A percentile compares a stretch with the other conserved stretches of the same genome.
These are phyloP conservation scores for Thamnophis elegans DNA, from an alignment of 2,797 vertebrate genomes.

Conservation along the genomic window DNA sequence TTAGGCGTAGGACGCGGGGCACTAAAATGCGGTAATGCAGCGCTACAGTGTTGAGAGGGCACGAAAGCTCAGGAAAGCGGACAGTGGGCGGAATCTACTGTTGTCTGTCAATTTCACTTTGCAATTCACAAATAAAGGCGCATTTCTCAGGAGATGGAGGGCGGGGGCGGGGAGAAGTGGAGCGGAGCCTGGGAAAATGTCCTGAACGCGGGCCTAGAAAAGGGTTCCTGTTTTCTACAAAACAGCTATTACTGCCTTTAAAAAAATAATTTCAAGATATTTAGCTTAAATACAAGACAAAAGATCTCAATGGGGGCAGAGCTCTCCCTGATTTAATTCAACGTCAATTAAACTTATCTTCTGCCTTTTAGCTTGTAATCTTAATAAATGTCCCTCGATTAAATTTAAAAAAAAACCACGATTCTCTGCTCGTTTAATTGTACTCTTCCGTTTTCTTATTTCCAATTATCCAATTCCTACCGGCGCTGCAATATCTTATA, in stretches of 20 bases:
- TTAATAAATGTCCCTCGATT: conserved; percentile 82
- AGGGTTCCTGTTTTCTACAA: background rate
- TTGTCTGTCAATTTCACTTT: conserved; percentile 59
- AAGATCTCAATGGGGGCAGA: background rate
- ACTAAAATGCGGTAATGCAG: conserved; percentile 41
- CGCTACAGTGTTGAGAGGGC: background rate
- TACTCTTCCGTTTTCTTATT: conserved; percentile 81
- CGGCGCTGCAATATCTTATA: conserved; percentile 83
- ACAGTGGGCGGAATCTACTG: background rate
- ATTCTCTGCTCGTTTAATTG: conserved; percentile 84
- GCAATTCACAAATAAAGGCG: conserved; percentile 46
- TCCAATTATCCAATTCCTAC: conserved; percentile 76
- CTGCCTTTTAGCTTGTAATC: conserved; percentile 79
- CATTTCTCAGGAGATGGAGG: background rate
- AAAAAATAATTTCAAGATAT: background rate
- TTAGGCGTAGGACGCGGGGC: conserved; percentile 76
- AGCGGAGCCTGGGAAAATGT: no score
- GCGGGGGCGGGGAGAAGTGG: background rate
- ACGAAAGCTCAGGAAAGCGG: background rate
- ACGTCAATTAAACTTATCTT: conserved; percentile 75
- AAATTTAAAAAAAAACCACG: conserved; percentile 78
- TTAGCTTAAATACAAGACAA: background rate
- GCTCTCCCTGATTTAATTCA: conserved; percentile 73
- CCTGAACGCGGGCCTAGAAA: background rate
- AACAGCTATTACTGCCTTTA: background rate